Conservation (phyloP, 1,140 invertebrate species). For the Rhysida immarginata region DNA sequence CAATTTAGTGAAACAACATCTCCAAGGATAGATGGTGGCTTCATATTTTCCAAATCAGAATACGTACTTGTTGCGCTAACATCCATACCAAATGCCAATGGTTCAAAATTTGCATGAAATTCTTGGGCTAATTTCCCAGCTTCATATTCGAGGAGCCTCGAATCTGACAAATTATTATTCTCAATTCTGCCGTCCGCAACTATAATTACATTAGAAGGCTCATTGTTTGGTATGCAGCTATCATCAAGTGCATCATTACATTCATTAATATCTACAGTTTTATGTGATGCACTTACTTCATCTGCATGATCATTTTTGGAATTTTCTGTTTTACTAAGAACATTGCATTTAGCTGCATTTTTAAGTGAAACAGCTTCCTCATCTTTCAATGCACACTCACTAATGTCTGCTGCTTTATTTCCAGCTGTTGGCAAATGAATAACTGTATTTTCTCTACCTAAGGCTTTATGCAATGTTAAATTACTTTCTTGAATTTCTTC, state of each 20-base stretch:
- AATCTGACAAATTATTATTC: constrained; percentile 31
- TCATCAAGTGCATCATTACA: too few species aligned
- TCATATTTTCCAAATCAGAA: constrained; percentile 52
- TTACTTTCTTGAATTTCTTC: not conserved
- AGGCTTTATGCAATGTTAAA: not conserved
- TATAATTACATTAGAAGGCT: not conserved
- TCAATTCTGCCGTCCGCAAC: constrained; percentile 17
- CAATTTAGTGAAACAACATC: constrained; percentile 27
- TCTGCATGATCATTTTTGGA: not conserved
- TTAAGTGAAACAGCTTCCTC: not conserved
- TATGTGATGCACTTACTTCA: too few species aligned
- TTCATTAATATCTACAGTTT: too few species aligned
- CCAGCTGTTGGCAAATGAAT: too few species aligned
- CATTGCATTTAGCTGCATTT: not conserved
- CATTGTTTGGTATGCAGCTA: not conserved
- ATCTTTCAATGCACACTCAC: not conserved
- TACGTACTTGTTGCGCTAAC: constrained; percentile 36
- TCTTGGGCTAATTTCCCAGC: constrained; percentile 51
- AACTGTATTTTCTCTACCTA: too few species aligned
- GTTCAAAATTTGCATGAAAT: constrained; percentile 36
- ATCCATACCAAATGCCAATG: constrained; percentile 36
- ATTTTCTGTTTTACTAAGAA: not conserved
- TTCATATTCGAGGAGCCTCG: constrained; percentile 51
- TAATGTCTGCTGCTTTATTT: too few species aligned
- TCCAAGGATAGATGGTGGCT: constrained; percentile 51